Evolutionary conservation across 2,797 vertebrate species (phyloP), one percentile per base, ranked within the genome.

Genomic region (Enteromius treurensis): DNA sequence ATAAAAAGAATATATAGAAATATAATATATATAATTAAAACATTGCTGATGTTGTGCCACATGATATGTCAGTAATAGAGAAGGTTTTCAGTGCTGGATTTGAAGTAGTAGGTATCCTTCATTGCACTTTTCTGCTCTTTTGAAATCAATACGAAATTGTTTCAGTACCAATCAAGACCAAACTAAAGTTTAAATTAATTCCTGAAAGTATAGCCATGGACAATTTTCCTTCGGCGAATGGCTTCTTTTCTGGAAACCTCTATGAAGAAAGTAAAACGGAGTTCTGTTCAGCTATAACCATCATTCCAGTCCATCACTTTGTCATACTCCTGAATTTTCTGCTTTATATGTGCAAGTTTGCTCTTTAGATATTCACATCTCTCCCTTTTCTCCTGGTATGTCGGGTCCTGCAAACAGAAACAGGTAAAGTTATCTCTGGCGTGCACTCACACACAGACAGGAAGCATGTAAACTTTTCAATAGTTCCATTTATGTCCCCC

Each of bases 301-400:
- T 93, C 80, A 13, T 94, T 94, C 95, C 94, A 96, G 49, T 94
- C 95, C 90, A 92, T 93, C 76, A 94, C 87, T 91, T 96, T 96
- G 90, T 97, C 96, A 86, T 98, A 98, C 88, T 99, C 96, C 76
- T 97, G 96, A 90, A 99, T 99, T 91, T 94, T 96, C 90, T 96
- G 95, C 88, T 99, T 99, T 92, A 99, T 99, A 89, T 99, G 97
- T 42, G 98, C 96, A 67, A 99, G 96, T 88, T 99, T 99, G 90
- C 91, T 98, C 91, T 99, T 99, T 9, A 99, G 92, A 87, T 99
- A 99, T 87, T 98, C 97, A 90, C 98, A 99, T n/a, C 97, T 93
- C 5, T 99, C 97, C 83, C 95, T 96, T 89, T 99, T 99, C 89
- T 99, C 98, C 91, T 97, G 78, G 92, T 96, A 98, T 0, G 96